These are phyloP conservation scores for Huso huso DNA, from an alignment of 2,797 vertebrate genomes.

Conservation along the genomic window DNA sequence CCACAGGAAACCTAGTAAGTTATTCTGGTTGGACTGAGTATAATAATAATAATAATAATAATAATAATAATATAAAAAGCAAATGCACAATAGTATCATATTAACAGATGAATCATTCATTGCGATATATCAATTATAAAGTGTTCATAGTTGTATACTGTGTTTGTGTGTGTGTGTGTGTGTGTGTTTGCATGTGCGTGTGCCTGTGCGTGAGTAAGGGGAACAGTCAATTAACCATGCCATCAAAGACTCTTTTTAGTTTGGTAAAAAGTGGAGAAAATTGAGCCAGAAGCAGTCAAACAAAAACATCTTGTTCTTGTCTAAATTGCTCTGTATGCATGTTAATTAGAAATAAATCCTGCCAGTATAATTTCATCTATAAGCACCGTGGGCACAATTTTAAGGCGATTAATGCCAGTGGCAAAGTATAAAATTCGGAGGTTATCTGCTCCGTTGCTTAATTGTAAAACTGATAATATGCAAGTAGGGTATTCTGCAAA, in stretches of 20 bases:
- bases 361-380: conserved; percentile 50
- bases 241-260: conserved; percentile 60
- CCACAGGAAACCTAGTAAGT: too few species aligned
- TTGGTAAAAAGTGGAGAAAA: conserved; percentile 56
- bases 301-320: conserved; percentile 72
- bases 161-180: conserved; percentile 25
- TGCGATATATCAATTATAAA: too few species aligned
- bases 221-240: conserved; percentile 53
- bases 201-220: conserved; percentile 41
- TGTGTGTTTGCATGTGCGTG: conserved; percentile 13
- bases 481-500: conserved; percentile 67
- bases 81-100: too few species aligned
- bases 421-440: conserved; percentile 57
- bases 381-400: conserved; percentile 33
- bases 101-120: too few species aligned
- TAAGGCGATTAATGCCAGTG: conserved; percentile 51
- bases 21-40: too few species aligned
- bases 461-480: conserved; percentile 71
- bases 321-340: conserved; percentile 75
- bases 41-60: too few species aligned
- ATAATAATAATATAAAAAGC: too few species aligned
- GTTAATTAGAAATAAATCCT: conserved; percentile 75
- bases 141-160: conserved; percentile 11
- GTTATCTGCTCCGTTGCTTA: conserved; percentile 76
- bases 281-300: conserved; percentile 67